phyloP scores from a whole-genome alignment of 2,797 vertebrate genomes.

The Artibeus lituratus region DNA sequence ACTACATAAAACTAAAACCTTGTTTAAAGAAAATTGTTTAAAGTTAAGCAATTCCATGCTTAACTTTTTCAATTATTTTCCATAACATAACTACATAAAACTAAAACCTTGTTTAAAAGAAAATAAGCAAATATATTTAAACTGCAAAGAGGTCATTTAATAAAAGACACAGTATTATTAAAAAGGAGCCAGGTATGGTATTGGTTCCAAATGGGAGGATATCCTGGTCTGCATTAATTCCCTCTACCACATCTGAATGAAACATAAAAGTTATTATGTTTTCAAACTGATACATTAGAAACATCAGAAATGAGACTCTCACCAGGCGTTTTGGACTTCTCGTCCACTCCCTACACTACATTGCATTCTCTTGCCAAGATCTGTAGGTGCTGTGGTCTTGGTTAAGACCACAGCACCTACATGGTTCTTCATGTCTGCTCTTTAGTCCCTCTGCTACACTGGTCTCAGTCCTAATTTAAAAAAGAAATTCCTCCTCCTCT shows the following conservation, averaged over 20 bases:
- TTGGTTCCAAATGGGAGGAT: background rate
- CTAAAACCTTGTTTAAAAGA: background rate
- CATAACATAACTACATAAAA: background rate
- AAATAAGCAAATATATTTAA: background rate
- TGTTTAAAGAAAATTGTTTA: constrained; percentile 7
- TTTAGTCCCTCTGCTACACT: background rate
- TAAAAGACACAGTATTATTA: background rate
- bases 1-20: background rate
- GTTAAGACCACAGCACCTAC: no score
- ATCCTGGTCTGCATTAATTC: background rate
- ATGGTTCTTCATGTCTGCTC: background rate
- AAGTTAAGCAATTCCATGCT: no score
- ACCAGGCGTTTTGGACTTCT: background rate
- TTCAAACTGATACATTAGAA: background rate
- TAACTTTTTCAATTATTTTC: background rate
- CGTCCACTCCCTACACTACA: background rate
- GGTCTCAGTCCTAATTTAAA: background rate
- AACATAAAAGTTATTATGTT: background rate
- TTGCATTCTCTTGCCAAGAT: background rate
- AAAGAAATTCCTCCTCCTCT: background rate
- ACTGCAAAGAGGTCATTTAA: background rate
- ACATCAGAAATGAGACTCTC: background rate
- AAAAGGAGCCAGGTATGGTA: background rate
- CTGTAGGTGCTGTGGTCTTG: background rate
- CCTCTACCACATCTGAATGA: background rate